Conservation (phyloP, 2,888 invertebrate species). For the Spatulosminthurus flaviceps region DNA sequence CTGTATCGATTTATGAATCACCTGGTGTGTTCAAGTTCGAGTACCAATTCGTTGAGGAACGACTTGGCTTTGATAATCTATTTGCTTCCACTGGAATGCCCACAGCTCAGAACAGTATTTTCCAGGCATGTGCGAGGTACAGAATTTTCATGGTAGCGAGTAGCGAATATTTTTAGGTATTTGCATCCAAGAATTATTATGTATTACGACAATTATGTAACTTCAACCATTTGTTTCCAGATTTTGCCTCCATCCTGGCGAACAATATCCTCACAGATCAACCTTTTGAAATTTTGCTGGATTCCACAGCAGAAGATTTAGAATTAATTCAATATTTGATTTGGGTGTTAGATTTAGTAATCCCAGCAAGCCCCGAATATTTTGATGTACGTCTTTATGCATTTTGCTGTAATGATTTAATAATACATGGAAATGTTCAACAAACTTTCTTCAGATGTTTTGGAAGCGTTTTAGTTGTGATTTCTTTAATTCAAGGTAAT, state of each 20-base stretch:
- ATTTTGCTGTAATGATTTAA: constrained; percentile 2
- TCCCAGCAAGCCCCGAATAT: constrained; percentile 31
- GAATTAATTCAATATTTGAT: constrained; percentile 57
- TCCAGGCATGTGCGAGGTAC: constrained; percentile 18
- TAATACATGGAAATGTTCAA: constrained; percentile 22
- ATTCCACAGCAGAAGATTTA: constrained; percentile 55
- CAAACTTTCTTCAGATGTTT: too few species aligned
- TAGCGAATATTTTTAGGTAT: too few species aligned
- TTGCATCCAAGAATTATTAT: too few species aligned
- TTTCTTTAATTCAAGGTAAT: constrained; percentile 49
- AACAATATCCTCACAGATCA: constrained; percentile 44
- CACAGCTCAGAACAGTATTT: constrained; percentile 45
- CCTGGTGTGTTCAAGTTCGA: not conserved
- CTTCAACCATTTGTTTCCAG: constrained; percentile 43
- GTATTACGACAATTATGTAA: too few species aligned
- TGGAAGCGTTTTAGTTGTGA: too few species aligned
- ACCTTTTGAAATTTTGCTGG: constrained; percentile 47
- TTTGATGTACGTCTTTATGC: constrained; percentile 6
- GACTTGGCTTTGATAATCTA: constrained; percentile 29
- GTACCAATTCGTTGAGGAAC: not conserved
- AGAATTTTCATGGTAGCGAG: not conserved
- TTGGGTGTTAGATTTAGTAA: constrained; percentile 53
- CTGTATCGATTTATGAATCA: constrained; percentile 31
- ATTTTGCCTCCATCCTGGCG: constrained; percentile 51
- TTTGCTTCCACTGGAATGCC: constrained; percentile 25